Percentiles rank a stretch among this genome's conserved stretches.
Conservation (phyloP, 2,113 vertebrate genomes). For the Sciurus niger region DNA sequence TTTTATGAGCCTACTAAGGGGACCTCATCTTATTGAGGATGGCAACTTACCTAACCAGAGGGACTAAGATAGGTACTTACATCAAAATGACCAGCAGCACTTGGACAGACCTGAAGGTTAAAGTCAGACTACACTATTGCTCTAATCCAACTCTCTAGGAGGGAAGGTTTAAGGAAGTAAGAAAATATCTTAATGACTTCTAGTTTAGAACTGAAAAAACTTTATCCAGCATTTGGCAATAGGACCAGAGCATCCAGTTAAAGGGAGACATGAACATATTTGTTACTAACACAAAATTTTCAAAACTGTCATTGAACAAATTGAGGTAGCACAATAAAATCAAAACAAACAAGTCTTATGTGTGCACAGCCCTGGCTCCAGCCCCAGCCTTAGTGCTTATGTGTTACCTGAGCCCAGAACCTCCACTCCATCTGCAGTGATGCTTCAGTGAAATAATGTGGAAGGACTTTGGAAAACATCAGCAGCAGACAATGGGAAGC, state of each 20-base stretch:
- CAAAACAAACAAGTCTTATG: background rate
- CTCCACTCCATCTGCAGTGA: background rate
- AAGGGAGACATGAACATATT: background rate
- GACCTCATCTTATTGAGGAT: background rate
- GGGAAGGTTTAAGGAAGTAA: background rate
- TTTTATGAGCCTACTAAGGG: background rate
- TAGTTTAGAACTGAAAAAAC: background rate
- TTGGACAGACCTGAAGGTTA: background rate
- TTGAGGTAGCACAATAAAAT: background rate
- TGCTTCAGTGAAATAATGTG: background rate
- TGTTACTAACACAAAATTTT: background rate
- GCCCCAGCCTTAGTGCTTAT: too few species aligned
- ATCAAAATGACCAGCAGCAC: background rate
- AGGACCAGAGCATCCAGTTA: background rate
- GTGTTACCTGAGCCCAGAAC: background rate
- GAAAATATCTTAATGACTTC: background rate
- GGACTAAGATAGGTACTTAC: background rate
- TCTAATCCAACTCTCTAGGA: background rate
- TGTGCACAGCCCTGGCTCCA: background rate
- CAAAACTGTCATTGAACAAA: background rate
- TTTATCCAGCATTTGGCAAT: background rate
- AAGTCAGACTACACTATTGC: background rate
- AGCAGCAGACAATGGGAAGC: background rate
- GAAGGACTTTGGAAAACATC: background rate
- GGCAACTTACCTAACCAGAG: background rate